Evolutionary conservation across 2,797 vertebrate species (phyloP), one percentile per base, ranked within the genome.

Genomic region (Otolemur crassicaudatus): DNA sequence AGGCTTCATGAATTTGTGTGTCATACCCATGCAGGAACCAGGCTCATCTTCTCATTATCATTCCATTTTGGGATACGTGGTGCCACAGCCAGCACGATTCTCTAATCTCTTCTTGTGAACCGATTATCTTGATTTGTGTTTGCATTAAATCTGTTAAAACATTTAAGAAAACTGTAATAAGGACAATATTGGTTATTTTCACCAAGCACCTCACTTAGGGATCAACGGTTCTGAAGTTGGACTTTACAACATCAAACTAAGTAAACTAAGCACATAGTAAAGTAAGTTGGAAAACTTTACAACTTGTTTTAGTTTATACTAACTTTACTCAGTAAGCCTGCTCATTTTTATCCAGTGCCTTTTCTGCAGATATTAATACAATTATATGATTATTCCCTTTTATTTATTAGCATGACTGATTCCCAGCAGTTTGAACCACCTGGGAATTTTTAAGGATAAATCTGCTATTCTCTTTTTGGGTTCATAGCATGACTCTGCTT

Each of bases 331-430:
- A 60, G 53, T 63, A 84, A 79, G 23, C 31, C 3, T 87, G 81
- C 19, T 76, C 20, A 25, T 72, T 82, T 91, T 86, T 88, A 37
- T 56, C 46, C 91, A 97, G 85, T 37, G 5, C 0, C 14, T 94
- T 87, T 94, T 72, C 40, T 93, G 69, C 19, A 96, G 77, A 70
- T 92, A 93, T 91, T 97, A 94, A 91, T 93, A 94, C 84, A 96
- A 60, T 69, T 23, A 29, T 65, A 4, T 14, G 16, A 53, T 58
- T 31, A 83, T 90, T 87, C 8, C 25, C n/a, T 76, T 34, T 92
- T 60, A 63, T 76, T 87, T 34, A 4, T n/a, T 76, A n/a, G 2
- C 16, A 29, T 46, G 73, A 22, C 22, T 81, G 4, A 72, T 16
- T 77, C 70, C 4, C 10, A 49, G 0, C 13, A 83, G 25, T 77